Percentiles rank a stretch among this genome's conserved stretches.
phyloP scores from a whole-genome alignment of 2,113 vertebrate genomes.

The Nymphicus hollandicus region DNA sequence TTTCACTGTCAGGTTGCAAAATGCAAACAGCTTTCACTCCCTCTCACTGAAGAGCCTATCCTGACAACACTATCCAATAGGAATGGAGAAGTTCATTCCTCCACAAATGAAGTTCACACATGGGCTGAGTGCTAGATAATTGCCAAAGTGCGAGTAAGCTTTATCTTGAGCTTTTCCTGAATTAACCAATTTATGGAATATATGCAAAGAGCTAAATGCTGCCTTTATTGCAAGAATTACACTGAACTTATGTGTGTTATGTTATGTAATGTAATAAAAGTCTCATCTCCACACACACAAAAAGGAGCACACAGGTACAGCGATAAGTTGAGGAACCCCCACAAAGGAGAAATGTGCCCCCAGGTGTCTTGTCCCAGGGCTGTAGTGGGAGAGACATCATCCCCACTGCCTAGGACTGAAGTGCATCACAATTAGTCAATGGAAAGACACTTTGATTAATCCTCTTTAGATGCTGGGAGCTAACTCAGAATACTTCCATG shows the following conservation, averaged over 20 bases:
- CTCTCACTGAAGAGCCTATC: not conserved
- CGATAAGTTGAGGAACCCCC: not conserved
- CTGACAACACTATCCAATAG: not conserved
- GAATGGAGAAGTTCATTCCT: not conserved
- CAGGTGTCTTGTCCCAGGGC: not conserved
- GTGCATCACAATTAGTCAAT: not conserved
- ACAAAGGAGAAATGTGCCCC: not conserved
- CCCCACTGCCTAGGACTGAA: not conserved
- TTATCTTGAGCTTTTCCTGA: not conserved
- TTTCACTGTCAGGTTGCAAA: not conserved
- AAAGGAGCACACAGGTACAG: not conserved
- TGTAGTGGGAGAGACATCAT: not conserved
- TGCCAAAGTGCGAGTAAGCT: not conserved
- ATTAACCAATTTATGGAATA: not conserved
- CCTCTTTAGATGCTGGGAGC: not conserved
- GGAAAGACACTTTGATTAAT: not conserved
- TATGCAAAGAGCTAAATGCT: not conserved
- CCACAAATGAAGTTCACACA: not conserved
- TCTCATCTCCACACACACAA: not conserved
- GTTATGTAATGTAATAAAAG: not conserved
- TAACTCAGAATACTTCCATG: not conserved
- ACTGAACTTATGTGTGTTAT: not conserved
- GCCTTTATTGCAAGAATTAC: not conserved
- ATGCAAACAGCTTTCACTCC: not conserved
- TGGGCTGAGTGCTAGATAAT: not conserved